phyloP scores from a whole-genome alignment of 2,888 invertebrate species.

The Cacoxenus indagator region DNA sequence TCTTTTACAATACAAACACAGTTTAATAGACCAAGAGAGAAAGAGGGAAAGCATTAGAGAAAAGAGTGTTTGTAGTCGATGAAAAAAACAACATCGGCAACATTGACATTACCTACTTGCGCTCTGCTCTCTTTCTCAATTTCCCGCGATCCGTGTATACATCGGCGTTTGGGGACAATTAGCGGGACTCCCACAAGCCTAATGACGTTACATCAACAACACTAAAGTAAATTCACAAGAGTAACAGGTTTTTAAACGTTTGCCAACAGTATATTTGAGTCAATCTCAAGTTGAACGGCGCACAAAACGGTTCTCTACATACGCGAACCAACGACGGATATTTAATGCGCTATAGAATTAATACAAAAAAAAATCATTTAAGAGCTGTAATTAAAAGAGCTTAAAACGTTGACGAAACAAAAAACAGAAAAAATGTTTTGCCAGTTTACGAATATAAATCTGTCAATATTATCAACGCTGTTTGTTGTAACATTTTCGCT shows the following conservation, averaged over 20 bases:
- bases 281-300: conserved; percentile 50
- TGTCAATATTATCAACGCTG: background rate
- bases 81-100: too few relatives aligned
- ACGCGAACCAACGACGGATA: conserved; percentile 16
- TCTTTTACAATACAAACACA: too few relatives aligned
- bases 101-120: too few relatives aligned
- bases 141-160: background rate
- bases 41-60: too few relatives aligned
- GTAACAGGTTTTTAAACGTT: conserved; percentile 50
- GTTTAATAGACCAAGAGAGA: too few relatives aligned
- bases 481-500: background rate
- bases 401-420: conserved; percentile 20
- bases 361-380: conserved; percentile 10
- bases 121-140: background rate
- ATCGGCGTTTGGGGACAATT: background rate
- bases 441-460: conserved; percentile 31
- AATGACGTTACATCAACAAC: conserved; percentile 25
- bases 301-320: conserved; percentile 44
- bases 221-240: conserved; percentile 24
- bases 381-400: conserved; percentile 8
- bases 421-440: conserved; percentile 19
- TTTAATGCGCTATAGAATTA: background rate
- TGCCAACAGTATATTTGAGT: conserved; percentile 41
- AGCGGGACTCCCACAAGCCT: conserved; percentile 36
- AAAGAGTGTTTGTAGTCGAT: too few relatives aligned